These are phyloP conservation scores for Diadegma fenestrale DNA, from an alignment of 2,888 invertebrate genomes.

Conservation along the genomic window DNA sequence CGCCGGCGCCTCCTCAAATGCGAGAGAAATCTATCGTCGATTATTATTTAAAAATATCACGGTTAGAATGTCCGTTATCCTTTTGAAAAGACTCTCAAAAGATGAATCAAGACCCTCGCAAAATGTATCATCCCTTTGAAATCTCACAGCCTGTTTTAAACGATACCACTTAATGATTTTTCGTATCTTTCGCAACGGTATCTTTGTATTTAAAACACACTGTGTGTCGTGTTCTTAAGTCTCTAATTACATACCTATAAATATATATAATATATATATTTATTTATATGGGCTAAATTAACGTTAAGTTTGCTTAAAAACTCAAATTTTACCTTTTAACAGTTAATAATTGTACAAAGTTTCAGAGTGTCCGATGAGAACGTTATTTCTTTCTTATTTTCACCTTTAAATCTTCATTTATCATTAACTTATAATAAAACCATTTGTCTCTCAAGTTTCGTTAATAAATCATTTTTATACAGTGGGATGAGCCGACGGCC, in stretches of 20 bases:
- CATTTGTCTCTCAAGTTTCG: slow-evolving; percentile 38
- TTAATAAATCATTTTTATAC: slow-evolving; percentile 63
- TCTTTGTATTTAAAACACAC: slow-evolving; percentile 77
- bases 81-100: slow-evolving; percentile 26
- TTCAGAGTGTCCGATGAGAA: slow-evolving; percentile 60
- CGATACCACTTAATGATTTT: slow-evolving; percentile 70
- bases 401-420: slow-evolving; percentile 1
- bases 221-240: slow-evolving; percentile 71
- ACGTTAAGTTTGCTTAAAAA: slow-evolving; percentile 70
- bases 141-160: slow-evolving; percentile 81
- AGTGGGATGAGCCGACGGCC: slow-evolving; percentile 58
- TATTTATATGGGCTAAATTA: slow-evolving; percentile 65
- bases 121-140: slow-evolving; percentile 70
- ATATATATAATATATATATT: slow-evolving; percentile 67
- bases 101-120: slow-evolving; percentile 70
- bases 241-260: slow-evolving; percentile 70
- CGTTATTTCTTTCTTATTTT: slow-evolving; percentile 31
- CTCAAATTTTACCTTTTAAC: slow-evolving; percentile 68
- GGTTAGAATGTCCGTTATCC: slow-evolving; percentile 60
- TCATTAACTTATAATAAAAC: slow-evolving; percentile 58
- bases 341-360: slow-evolving; percentile 75
- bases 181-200: slow-evolving; percentile 40
- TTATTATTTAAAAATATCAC: slow-evolving; percentile 64
- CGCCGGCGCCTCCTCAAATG: slow-evolving; percentile 26
- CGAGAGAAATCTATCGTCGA: slow-evolving; percentile 55